Evolutionary conservation across 2,113 vertebrate species (phyloP), one percentile per base, ranked within the genome.

Genomic region (Camarhynchus parvulus): DNA sequence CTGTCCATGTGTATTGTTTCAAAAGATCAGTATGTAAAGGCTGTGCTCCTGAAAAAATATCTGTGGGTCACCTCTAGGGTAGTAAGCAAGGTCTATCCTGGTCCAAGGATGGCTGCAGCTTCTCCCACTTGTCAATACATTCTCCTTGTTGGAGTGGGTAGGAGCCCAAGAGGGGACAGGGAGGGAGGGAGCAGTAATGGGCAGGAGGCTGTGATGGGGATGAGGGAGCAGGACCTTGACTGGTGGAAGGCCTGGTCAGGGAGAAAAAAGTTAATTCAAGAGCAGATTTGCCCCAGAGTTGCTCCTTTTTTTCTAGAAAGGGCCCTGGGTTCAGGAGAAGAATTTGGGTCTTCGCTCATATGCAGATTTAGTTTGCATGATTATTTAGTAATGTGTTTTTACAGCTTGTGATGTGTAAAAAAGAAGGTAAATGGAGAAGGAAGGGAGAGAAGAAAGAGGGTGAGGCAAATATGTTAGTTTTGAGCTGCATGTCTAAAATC

Each of bases 401-500:
- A 17, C 3, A 1, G 21, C n/a, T 90, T 88, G 23, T 4, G 12
- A 66, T 77, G 52, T 0, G 10, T 91, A 62, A 83, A 86, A 91
- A 63, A 62, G 11, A 33, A 0, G 2, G 17, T 86, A 91, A 90
- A 69, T 74, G 41, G 59, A 83, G 61, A 80, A 83, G 49, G 30
- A 92, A 59, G 35, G 44, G 44, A 64, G 19, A 85, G 59, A 92
- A 93, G 75, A 80, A 95, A 85, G 23, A 58, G 56, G 33, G 33
- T 64, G 53, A 88, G 61, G 64, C 86, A 94, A 75, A 78, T 2
- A 78, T 2, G n/a, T 81, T 90, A 19, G 5, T 81, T 91, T 93
- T 67, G 80, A 96, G 49, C 67, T 89, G 64, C 49, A 9, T 69
- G 83, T 92, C 90, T 86, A 72, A 78, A 95, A 96, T 96, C 85